Evolutionary conservation across 2,797 vertebrate species (phyloP), one percentile per base, ranked within the genome.

Genomic region (Xiphophorus birchmanni): DNA sequence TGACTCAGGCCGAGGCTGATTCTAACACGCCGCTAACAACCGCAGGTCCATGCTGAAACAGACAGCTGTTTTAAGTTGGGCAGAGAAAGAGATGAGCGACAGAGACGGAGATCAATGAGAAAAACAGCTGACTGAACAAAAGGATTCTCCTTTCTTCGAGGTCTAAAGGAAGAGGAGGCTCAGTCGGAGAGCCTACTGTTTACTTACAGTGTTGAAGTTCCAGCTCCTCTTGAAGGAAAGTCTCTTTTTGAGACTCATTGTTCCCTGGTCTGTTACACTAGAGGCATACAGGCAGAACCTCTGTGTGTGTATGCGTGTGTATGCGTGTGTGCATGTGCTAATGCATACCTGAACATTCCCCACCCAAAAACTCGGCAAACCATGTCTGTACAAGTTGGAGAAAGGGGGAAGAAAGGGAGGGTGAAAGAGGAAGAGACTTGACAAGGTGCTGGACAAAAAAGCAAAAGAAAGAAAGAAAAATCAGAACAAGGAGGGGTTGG

Each of bases 371-470:
- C 89, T 87, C 89, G 40, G 78, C 87, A 83, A 89, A 93, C 95
- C 96, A 86, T 95, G 97, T 96, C 96, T 95, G 94, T 95, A 96
- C 97, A 96, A 88, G 97, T 95, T 93, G 85, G 93, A 85, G 89
- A 83, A 83, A 85, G 81, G 65, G 75, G 60, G 73, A 82, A 73
- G 80, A 79, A 92, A 86, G 82, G 91, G 93, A 87, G 92, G 83
- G 90, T 82, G 92, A 79, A 73, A 78, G 84, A 89, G 58, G 77
- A 75, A 87, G 86, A 92, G 58, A 90, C 91, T n/a, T 93, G 89
- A 94, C 88, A 90, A 82, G 84, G 90, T 84, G 84, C 77, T 73
- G 88, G 86, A 92, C 80, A 87, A 80, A 86, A 74, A 87, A 56
- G 56, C 80, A 26, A 60, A 63, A 45, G 40, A 45, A 40, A 79